phyloP scores from a whole-genome alignment of 2,113 vertebrate species.

The Pipra filicauda region DNA sequence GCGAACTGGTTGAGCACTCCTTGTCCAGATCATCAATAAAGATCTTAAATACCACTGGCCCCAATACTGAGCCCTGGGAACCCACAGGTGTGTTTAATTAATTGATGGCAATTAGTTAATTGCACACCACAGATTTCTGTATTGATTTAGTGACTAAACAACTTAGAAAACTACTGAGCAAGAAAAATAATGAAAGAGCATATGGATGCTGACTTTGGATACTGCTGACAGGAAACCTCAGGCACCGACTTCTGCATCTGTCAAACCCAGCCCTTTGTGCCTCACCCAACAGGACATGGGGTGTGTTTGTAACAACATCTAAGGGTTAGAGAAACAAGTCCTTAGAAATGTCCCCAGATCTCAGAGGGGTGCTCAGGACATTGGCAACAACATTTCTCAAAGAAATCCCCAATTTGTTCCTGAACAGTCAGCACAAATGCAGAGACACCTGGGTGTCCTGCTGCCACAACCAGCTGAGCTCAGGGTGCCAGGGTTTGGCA shows the following conservation, averaged over 20 bases:
- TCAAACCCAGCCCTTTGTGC: not conserved
- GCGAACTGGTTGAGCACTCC: not conserved
- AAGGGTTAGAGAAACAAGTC: not conserved
- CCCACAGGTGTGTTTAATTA: not conserved
- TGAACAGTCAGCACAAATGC: not conserved
- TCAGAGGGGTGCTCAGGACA: not conserved
- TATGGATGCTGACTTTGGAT: not conserved
- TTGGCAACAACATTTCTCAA: not conserved
- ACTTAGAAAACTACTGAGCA: not conserved
- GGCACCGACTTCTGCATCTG: not conserved
- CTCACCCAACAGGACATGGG: fast-evolving
- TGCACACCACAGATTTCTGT: not conserved
- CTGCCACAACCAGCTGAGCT: not conserved
- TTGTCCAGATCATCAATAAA: not conserved
- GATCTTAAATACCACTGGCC: not conserved
- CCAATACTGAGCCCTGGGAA: not conserved
- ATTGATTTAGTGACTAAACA: not conserved
- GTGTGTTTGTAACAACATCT: fast-evolving
- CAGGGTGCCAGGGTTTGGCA: not conserved
- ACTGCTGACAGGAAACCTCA: not conserved
- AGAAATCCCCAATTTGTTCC: fast-evolving
- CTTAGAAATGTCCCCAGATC: not conserved
- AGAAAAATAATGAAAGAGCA: not conserved
- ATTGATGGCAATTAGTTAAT: not conserved
- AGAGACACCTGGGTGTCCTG: not conserved